These are phyloP conservation scores for Bombylius major DNA, from an alignment of 2,888 invertebrate genomes.

Conservation along the genomic window DNA sequence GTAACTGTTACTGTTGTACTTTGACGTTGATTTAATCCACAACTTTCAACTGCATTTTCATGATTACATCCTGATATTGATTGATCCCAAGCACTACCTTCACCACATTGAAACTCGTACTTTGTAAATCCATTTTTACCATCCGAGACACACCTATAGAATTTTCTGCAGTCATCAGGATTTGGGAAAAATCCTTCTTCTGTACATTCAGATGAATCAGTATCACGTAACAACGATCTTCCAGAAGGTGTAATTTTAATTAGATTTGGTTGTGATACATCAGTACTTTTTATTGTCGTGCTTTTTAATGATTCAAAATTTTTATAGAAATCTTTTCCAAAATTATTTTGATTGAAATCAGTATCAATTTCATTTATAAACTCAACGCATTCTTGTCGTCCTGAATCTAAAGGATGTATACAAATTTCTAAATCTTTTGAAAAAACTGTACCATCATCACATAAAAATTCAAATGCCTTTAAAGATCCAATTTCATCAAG, in stretches of 20 bases:
- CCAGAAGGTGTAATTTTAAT: neutral
- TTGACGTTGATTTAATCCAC: constrained; percentile 20
- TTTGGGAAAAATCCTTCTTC: constrained; percentile 59
- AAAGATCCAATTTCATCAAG: constrained; percentile 43
- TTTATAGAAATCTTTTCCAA: neutral
- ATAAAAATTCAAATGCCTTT: constrained; percentile 53
- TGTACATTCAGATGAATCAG: neutral
- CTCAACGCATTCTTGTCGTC: constrained; percentile 52
- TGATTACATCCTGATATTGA: constrained; percentile 57
- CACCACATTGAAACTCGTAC: constrained; percentile 59
- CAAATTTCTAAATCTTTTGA: constrained; percentile 54
- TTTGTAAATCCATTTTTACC: constrained; percentile 46
- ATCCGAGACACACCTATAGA: constrained; percentile 61
- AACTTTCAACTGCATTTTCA: constrained; percentile 45
- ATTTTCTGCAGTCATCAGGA: constrained; percentile 54
- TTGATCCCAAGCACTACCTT: constrained; percentile 68
- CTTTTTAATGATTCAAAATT: too few relatives aligned
- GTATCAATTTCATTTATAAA: constrained; percentile 27
- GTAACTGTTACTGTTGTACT: constrained; percentile 4
- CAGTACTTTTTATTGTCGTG: too few relatives aligned
- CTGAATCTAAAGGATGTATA: constrained; percentile 55
- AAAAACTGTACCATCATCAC: constrained; percentile 63
- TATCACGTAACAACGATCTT: neutral
- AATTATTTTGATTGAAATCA: neutral
- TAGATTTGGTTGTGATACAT: neutral